Base-by-base conservation (phyloP, 2,888 invertebrate genomes). In the Taenaris catops region DNA sequence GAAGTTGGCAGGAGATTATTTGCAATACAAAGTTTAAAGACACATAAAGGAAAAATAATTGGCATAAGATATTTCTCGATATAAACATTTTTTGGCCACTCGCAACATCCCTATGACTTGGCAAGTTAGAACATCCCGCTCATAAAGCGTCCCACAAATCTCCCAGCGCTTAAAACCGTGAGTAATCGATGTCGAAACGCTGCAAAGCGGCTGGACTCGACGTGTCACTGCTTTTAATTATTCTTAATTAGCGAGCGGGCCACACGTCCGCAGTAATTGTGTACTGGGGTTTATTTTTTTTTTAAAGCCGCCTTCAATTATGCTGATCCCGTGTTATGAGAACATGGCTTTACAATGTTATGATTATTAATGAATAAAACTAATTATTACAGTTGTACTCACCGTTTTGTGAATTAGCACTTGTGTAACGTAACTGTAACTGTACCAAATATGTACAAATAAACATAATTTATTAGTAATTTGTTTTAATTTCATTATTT, bases 191-290 rank as follows among this genome's bases (percentile, higher is more conserved):
- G 24, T 28, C 6, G 8, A 21, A 21, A 21, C 21, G 21, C 29
- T 20, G 3, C 21, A 29, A 28, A 29, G n/a, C 29, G 14, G 29
- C 21, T 29, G 1, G 14, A 12, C 5, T 6, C 5, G 6, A 10
- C 39, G 7, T 19, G 27, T 18, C 32, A 29, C 25, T 20, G 32
- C 29, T 35, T 38, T 42, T 38, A 38, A 42, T 42, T 42, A 42
- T 9, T 10, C 23, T 28, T 42, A 42, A 42, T 42, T 28, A 39
- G 35, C 21, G 34, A 12, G 28, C 26, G 27, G 16, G 8, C 16
- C 24, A 38, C 32, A 32, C 32, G 18, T 26, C 14, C 8, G 3
- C 25, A 8, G 27, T 33, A 29, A 34, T 29, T 34, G 14, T 12
- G 25, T 25, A 14, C 23, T 19, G 21, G 28, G 21, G 23, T 29